phyloP scores from a whole-genome alignment of 1,140 invertebrate species.

The Danaus melanippus region DNA sequence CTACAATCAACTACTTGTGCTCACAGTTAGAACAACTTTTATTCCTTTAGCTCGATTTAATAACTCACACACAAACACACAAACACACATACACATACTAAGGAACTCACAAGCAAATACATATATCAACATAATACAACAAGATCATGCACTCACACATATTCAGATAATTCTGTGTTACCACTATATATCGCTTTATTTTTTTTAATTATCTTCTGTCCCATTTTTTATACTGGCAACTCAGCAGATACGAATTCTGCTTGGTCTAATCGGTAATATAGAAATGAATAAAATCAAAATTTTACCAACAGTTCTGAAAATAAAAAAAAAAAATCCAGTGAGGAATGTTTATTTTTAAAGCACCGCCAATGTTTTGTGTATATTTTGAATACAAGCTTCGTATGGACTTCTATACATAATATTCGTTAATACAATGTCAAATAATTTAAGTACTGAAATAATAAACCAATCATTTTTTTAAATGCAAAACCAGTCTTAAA shows the following conservation, averaged over 20 bases:
- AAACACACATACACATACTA: too few relatives aligned
- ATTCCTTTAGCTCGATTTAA: constrained; percentile 8
- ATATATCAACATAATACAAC: too few relatives aligned
- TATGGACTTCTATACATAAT: background rate
- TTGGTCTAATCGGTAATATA: too few relatives aligned
- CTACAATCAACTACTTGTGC: constrained; percentile 4
- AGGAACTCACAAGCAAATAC: too few relatives aligned
- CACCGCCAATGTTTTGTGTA: background rate
- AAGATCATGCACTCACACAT: too few relatives aligned
- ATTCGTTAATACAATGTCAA: background rate
- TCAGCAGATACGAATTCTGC: too few relatives aligned
- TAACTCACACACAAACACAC: constrained; percentile 15
- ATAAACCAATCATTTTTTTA: background rate
- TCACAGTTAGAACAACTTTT: constrained; percentile 8
- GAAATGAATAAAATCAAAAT: too few relatives aligned
- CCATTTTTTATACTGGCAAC: too few relatives aligned
- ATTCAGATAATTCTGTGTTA: too few relatives aligned
- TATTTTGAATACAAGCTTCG: constrained; percentile 2
- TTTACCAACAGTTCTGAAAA: constrained; percentile 7
- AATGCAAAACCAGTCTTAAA: constrained; percentile 1
- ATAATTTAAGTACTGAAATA: constrained; percentile 1
- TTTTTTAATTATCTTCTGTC: too few relatives aligned
- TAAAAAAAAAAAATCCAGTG: constrained; percentile 27
- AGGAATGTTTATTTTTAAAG: constrained; percentile 29
- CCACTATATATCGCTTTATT: too few relatives aligned